Base-by-base conservation (phyloP, 2,888 invertebrate species). In the Microctonus brassicae region DNA sequence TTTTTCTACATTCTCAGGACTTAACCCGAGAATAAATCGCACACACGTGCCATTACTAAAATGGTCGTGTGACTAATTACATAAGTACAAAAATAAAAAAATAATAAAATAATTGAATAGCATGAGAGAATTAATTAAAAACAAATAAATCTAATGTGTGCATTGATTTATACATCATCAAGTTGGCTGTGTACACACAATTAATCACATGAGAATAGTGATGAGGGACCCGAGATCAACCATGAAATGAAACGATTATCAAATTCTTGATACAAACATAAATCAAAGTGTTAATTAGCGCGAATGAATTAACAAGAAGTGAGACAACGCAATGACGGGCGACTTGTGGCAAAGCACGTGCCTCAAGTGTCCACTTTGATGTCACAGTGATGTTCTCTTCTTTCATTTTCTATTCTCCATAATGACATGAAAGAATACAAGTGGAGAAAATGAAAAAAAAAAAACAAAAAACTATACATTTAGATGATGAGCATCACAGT, bases 201-300 rank as follows among this genome's bases (percentile, higher is more conserved):
- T 57, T n/a, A 57, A 64, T 70, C 39, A 42, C 57, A 20, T 10
- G 22, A 17, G 29, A 64, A 52, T n/a, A 29, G 29, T 42, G 52
- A 6, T 17, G 26, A 33, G 39, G 24, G 20, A 36, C 13, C 11
- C 6, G 62, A 24, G 11, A 9, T 10, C 9, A 17, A 13, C 17
- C 24, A 26, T 17, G 36, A 66, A 76, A 76, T 76, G 69, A 73
- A 76, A 75, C 73, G 76, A 76, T 76, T 75, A 76, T 71, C 76
- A 73, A 76, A 76, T 76, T 73, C 75, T 70, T 61, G 67, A 20
- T 42, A 52, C 17, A 33, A 62, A 70, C 73, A 76, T 76, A 75
- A 73, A 70, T 76, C 75, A 75, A 74, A 74, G 72, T 65, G 70
- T 75, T 74, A 76, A 76, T 75, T 76, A 76, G 76, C 57, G 47